Percentiles rank a stretch among this genome's conserved stretches.
phyloP scores from a whole-genome alignment of 92 coral and sea anemone genomes.

The Epizoanthus rinbou region DNA sequence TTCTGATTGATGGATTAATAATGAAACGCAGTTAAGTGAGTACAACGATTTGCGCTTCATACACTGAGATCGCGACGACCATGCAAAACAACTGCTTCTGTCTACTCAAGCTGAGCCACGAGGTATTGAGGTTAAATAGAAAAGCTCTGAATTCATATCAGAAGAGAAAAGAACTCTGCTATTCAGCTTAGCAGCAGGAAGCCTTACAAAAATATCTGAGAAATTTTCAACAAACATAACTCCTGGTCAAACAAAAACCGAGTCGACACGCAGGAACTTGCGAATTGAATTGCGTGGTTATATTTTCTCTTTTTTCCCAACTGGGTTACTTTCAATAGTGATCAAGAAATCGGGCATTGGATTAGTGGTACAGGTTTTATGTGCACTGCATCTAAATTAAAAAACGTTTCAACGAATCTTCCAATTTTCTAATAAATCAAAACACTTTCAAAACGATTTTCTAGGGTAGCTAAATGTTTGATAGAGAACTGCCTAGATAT shows the following conservation, averaged over 20 bases:
- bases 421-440: too few species aligned
- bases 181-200: conserved; percentile 23
- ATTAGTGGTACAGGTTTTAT: too few species aligned
- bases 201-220: conserved; percentile 8
- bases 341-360: too few species aligned
- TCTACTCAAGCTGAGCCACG: not conserved
- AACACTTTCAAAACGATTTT: too few species aligned
- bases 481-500: not conserved
- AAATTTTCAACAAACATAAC: conserved; percentile 13
- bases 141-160: conserved; percentile 25
- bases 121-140: conserved; percentile 5
- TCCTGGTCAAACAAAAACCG: not conserved
- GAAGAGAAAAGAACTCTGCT: conserved; percentile 1
- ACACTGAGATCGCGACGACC: not conserved
- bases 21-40: not conserved
- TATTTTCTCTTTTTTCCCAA: not conserved
- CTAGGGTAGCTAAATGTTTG: not conserved
- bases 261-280: not conserved
- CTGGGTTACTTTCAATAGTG: too few species aligned
- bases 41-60: not conserved
- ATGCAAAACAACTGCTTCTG: not conserved
- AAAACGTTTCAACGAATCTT: too few species aligned
- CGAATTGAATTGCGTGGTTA: not conserved
- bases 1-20: not conserved
- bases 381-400: too few species aligned